Evolutionary conservation across 2,888 invertebrate species (phyloP).

Genomic region (Hemistola chrysoprasaria): DNA sequence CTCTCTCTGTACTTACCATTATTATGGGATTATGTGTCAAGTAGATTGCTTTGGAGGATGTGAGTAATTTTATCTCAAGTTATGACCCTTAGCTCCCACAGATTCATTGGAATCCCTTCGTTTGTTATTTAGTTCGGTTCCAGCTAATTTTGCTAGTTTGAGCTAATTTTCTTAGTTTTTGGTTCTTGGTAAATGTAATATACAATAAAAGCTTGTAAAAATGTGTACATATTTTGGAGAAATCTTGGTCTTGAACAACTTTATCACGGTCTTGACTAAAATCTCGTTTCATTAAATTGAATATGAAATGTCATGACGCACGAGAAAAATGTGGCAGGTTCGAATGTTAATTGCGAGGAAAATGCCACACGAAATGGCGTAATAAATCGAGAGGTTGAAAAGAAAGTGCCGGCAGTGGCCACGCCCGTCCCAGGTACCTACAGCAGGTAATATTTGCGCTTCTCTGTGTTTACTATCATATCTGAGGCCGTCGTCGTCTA

Average conservation of each 20-base stretch:
- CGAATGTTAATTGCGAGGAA: conserved; percentile 28
- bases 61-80: conserved; percentile 9
- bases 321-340: conserved; percentile 26
- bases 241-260: conserved; percentile 1
- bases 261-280: conserved; percentile 2
- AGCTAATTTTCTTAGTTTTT: too few species aligned
- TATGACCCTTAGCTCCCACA: conserved; percentile 1
- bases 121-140: conserved; percentile 1
- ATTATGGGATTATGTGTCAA: conserved; percentile 22
- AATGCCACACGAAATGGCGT: conserved; percentile 36
- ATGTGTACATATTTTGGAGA: too few species aligned
- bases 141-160: too few species aligned
- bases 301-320: conserved; percentile 21
- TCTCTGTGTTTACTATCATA: conserved; percentile 6
- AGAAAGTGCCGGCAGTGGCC: conserved; percentile 26
- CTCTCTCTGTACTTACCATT: too few species aligned
- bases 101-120: background rate
- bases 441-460: conserved; percentile 13
- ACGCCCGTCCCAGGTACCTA: conserved; percentile 8
- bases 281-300: conserved; percentile 3
- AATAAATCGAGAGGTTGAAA: conserved; percentile 26
- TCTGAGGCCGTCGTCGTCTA: conserved; percentile 8
- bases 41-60: conserved; percentile 10
- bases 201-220: too few species aligned
- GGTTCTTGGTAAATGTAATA: too few species aligned